These are phyloP conservation scores for Lasioglossum malachurum DNA, from an alignment of 2,888 invertebrate species.

Conservation along the genomic window DNA sequence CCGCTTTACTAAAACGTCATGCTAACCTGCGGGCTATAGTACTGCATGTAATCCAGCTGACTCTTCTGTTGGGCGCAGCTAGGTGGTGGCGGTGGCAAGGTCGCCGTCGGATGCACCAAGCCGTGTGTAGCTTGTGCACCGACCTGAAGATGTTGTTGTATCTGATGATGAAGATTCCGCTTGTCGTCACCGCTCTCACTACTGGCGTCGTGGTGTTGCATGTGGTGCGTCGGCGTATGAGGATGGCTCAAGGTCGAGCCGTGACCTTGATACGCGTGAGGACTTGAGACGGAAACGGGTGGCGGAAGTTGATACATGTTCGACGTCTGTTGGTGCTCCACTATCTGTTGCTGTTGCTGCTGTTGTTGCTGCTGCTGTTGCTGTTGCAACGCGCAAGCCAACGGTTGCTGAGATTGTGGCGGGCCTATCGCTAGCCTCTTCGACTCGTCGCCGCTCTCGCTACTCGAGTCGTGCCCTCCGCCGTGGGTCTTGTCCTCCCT, in stretches of 20 bases:
- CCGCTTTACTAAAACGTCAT: neutral
- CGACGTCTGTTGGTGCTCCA: conserved; percentile 79
- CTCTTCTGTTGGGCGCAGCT: conserved; percentile 84
- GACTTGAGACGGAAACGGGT: conserved; percentile 81
- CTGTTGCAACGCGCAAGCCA: conserved; percentile 72
- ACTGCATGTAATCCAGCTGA: conserved; percentile 84
- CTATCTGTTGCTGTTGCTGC: conserved; percentile 76
- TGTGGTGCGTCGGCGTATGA: conserved; percentile 81
- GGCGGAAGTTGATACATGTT: conserved; percentile 82
- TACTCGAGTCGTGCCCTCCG: conserved; percentile 81
- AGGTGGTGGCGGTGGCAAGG: conserved; percentile 80
- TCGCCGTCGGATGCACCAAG: conserved; percentile 82
- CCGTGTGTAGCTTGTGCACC: conserved; percentile 77
- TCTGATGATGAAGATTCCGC: conserved; percentile 82
- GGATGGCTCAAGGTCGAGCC: conserved; percentile 78
- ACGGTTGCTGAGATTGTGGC: conserved; percentile 67
- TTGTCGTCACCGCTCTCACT: conserved; percentile 81
- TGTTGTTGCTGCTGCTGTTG: conserved; percentile 53
- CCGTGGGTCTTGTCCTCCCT: conserved; percentile 82
- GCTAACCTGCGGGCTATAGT: conserved; percentile 82
- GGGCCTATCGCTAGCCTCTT: conserved; percentile 77
- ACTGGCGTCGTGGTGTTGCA: conserved; percentile 80
- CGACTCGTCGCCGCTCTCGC: conserved; percentile 83
- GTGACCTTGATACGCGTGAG: conserved; percentile 82
- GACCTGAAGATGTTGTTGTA: conserved; percentile 82